Conservation (phyloP, 2,888 invertebrate species). For the Argyra leucocephala region DNA sequence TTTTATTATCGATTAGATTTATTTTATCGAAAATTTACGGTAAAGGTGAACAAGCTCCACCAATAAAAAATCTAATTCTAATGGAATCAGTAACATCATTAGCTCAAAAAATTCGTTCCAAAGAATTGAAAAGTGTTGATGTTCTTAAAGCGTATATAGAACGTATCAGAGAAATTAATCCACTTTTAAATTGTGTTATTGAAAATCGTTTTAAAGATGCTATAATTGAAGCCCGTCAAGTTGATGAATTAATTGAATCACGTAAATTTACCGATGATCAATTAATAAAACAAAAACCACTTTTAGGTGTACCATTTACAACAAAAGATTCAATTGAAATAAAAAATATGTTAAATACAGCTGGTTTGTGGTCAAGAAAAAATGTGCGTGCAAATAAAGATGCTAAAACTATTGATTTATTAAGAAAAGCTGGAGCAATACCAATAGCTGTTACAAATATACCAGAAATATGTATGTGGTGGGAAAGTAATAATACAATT, state of each 20-base stretch:
- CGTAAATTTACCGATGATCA: conserved; percentile 50
- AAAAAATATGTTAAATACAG: conserved; percentile 67
- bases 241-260: conserved; percentile 58
- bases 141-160: conserved; percentile 64
- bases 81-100: conserved; percentile 46
- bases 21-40: conserved; percentile 26
- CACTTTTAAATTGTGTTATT: conserved; percentile 68
- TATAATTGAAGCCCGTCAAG: conserved; percentile 60
- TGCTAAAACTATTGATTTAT: conserved; percentile 59
- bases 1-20: background rate
- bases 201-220: conserved; percentile 69
- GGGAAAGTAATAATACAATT: conserved; percentile 81
- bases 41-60: conserved; percentile 43
- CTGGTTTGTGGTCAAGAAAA: conserved; percentile 51
- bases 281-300: conserved; percentile 58
- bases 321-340: conserved; percentile 74
- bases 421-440: conserved; percentile 72
- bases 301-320: conserved; percentile 76
- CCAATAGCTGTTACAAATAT: conserved; percentile 63
- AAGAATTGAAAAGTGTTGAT: conserved; percentile 54
- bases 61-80: conserved; percentile 23
- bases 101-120: conserved; percentile 62
- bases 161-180: conserved; percentile 68
- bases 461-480: conserved; percentile 83
- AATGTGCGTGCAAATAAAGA: conserved; percentile 57